Evolutionary conservation across 2,797 vertebrate genomes (phyloP).

Genomic region (Ibycter americanus): DNA sequence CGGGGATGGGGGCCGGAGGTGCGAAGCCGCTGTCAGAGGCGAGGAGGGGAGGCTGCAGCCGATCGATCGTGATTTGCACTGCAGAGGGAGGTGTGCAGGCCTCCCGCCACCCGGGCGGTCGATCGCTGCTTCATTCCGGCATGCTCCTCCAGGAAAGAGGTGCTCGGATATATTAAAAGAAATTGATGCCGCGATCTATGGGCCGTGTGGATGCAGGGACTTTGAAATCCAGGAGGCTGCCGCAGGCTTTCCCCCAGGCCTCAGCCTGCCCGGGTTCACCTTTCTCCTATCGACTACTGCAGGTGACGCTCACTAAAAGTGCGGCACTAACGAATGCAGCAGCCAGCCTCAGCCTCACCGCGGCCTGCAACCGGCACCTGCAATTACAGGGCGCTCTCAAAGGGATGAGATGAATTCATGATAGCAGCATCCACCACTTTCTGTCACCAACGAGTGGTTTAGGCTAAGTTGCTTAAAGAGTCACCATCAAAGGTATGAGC

Average conservation of each 20-base stretch:
- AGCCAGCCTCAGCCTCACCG: accelerated
- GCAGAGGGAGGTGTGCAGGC: neutral
- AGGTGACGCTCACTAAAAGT: neutral
- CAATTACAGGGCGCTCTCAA: accelerated
- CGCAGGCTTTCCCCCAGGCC: neutral
- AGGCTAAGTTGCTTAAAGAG: too few relatives aligned
- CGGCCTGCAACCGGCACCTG: neutral
- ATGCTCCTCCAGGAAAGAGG: neutral
- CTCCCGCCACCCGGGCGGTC: neutral
- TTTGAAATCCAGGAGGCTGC: conserved; percentile 42
- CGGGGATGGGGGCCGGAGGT: neutral
- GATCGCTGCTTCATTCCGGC: neutral
- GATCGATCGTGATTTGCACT: conserved; percentile 59
- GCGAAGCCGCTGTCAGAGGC: neutral
- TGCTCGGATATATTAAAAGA: neutral
- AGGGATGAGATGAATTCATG: accelerated
- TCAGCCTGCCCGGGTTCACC: neutral
- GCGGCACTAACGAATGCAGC: neutral
- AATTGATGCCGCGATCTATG: neutral
- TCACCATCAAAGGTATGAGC: too few relatives aligned
- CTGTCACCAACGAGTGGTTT: too few relatives aligned
- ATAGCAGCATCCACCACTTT: neutral
- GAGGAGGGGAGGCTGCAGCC: neutral
- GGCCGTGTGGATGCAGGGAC: neutral
- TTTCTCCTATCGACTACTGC: neutral